Conservation (phyloP, 2,113 vertebrate species). For the Azemiops feae region DNA sequence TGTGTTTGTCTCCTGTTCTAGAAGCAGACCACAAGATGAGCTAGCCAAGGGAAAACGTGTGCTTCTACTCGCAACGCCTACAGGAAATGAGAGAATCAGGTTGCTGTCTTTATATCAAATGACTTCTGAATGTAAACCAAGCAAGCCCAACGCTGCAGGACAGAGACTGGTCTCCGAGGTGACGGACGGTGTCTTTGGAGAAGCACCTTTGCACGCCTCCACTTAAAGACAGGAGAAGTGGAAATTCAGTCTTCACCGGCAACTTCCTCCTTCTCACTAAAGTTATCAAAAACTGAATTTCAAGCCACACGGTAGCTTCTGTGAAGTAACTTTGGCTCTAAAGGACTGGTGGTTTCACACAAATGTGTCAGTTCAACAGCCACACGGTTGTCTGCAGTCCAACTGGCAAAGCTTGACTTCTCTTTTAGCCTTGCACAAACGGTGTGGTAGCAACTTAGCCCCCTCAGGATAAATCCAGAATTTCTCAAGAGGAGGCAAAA, state of each 20-base stretch:
- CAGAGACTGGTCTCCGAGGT: not conserved
- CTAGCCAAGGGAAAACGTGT: not conserved
- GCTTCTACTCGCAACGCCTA: not conserved
- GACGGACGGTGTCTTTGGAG: not conserved
- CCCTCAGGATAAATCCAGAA: not conserved
- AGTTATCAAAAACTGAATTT: not conserved
- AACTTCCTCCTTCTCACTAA: too few species aligned
- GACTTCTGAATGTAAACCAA: not conserved
- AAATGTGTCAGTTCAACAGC: not conserved
- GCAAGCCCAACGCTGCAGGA: not conserved
- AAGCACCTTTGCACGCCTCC: not conserved
- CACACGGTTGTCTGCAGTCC: not conserved
- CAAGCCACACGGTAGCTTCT: not conserved
- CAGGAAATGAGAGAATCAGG: not conserved
- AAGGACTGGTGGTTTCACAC: not conserved
- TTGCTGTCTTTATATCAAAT: too few species aligned
- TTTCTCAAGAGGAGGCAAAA: not conserved
- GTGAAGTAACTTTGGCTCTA: not conserved
- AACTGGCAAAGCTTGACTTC: not conserved
- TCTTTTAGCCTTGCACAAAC: not conserved
- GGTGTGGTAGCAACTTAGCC: not conserved
- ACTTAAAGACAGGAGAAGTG: not conserved
- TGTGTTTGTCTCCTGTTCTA: not conserved
- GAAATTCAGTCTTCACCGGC: not conserved
- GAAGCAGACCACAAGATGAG: not conserved